phyloP scores from a whole-genome alignment of 53 echinoderm and acorn worm species.

The Paracentrotus lividus region DNA sequence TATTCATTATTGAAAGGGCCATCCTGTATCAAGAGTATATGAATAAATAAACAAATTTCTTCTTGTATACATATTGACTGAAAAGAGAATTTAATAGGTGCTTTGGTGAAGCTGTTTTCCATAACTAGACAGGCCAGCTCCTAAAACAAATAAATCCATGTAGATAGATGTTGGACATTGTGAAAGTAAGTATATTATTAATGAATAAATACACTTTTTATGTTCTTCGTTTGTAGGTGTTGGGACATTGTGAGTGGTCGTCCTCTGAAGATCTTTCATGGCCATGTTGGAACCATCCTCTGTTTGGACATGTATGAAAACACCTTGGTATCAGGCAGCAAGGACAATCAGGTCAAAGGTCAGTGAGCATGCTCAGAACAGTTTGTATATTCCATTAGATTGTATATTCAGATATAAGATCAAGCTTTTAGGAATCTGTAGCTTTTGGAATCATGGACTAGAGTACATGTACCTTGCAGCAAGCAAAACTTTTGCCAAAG shows the following conservation, averaged over 20 bases:
- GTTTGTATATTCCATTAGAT: neutral
- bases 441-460: neutral
- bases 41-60: no score
- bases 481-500: no score
- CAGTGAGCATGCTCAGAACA: neutral
- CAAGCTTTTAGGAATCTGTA: neutral
- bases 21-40: no score
- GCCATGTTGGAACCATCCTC: slow-evolving; percentile 89
- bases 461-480: neutral
- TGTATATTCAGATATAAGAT: neutral
- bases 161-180: no score
- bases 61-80: no score
- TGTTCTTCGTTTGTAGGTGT: slow-evolving; percentile 74
- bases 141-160: no score
- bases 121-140: no score
- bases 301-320: slow-evolving; percentile 94
- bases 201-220: no score
- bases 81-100: no score
- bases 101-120: no score
- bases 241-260: slow-evolving; percentile 91
- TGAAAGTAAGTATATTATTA: no score
- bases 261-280: slow-evolving; percentile 91
- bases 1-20: no score
- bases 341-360: slow-evolving; percentile 95
- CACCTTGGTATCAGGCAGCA: slow-evolving; percentile 91